A percentile compares a stretch with the other conserved stretches of the same genome.
Conservation (phyloP, 2,888 invertebrate genomes). For the Agonopterix alstromeriana region DNA sequence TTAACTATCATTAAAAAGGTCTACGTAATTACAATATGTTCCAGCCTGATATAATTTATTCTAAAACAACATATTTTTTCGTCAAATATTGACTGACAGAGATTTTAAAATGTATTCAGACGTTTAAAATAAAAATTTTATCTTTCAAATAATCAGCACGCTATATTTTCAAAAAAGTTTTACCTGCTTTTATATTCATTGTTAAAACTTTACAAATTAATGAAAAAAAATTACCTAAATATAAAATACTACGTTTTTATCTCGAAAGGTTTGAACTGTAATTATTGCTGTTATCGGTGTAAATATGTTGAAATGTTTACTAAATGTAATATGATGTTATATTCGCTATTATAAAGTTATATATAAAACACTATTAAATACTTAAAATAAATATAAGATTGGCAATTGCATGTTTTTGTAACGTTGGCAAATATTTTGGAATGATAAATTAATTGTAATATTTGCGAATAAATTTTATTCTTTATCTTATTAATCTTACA, state of each 20-base stretch:
- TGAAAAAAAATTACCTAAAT: conserved; percentile 4
- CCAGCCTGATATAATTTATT: no score
- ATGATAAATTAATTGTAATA: neutral
- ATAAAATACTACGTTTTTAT: neutral
- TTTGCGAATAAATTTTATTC: neutral
- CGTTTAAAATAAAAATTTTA: no score
- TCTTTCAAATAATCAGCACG: conserved; percentile 20
- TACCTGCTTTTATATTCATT: conserved; percentile 15
- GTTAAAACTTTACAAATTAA: conserved; percentile 18
- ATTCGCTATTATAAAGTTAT: conserved; percentile 17
- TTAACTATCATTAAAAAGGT: no score
- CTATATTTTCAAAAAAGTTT: conserved; percentile 21
- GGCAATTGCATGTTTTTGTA: conserved; percentile 34
- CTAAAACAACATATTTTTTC: no score
- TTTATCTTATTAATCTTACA: no score
- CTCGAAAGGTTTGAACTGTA: neutral
- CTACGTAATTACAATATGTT: no score
- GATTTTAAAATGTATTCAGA: no score
- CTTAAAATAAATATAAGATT: conserved; percentile 19
- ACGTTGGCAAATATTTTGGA: neutral
- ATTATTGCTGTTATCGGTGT: conserved; percentile 33
- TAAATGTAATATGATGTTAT: conserved; percentile 42
- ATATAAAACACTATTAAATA: conserved; percentile 6
- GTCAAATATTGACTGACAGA: no score
- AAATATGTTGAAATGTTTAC: conserved; percentile 56